Conservation (phyloP, 2,888 invertebrate genomes). For the Lottia scabra region DNA sequence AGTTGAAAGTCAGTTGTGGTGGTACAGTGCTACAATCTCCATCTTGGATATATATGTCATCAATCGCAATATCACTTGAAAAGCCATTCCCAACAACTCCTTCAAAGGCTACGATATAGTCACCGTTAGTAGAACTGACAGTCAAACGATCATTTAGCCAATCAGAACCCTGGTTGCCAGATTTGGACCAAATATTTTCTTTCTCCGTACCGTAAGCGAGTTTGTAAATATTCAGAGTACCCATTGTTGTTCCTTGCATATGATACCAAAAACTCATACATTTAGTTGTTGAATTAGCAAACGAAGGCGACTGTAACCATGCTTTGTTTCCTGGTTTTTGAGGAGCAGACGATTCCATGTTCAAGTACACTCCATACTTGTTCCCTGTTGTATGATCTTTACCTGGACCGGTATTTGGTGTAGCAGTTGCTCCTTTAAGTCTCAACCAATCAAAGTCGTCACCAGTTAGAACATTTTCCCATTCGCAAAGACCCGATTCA, state of each 20-base stretch:
- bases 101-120: conserved; percentile 55
- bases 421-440: conserved; percentile 43
- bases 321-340: conserved; percentile 77
- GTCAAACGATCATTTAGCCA: conserved; percentile 58
- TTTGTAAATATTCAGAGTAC: conserved; percentile 48
- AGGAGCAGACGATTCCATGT: conserved; percentile 80
- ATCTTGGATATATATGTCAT: conserved; percentile 55
- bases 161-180: conserved; percentile 53
- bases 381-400: conserved; percentile 55
- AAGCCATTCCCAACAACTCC: conserved; percentile 51
- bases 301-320: conserved; percentile 67
- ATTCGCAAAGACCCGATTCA: conserved; percentile 54
- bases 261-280: conserved; percentile 63
- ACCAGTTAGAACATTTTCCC: conserved; percentile 45
- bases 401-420: conserved; percentile 42
- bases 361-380: conserved; percentile 76
- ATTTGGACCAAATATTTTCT: conserved; percentile 45
- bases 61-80: conserved; percentile 61
- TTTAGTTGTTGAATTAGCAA: conserved; percentile 39
- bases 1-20: conserved; percentile 64
- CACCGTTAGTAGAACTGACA: conserved; percentile 32
- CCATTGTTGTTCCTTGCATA: conserved; percentile 52
- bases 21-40: conserved; percentile 59
- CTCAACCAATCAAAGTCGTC: conserved; percentile 65
- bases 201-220: conserved; percentile 17